These are phyloP conservation scores for Lasioglossum malachurum DNA, from an alignment of 2,888 invertebrate species.

Conservation along the genomic window DNA sequence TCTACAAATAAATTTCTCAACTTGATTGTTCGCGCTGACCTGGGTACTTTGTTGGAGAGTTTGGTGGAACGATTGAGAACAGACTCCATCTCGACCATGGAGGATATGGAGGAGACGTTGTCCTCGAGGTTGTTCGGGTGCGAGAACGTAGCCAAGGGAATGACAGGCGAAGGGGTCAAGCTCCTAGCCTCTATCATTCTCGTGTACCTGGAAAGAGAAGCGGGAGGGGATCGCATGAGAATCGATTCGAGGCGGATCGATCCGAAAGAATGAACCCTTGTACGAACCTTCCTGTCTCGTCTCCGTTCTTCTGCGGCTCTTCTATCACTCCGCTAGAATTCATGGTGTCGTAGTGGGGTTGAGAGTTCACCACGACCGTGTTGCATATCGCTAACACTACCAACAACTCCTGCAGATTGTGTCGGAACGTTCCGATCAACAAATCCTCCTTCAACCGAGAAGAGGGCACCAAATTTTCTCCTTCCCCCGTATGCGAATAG, in stretches of 20 bases:
- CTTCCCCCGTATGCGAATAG: slow-evolving; percentile 92
- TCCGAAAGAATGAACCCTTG: not conserved
- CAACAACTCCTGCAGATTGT: slow-evolving; percentile 94
- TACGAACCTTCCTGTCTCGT: slow-evolving; percentile 84
- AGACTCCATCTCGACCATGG: slow-evolving; percentile 56
- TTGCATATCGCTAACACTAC: slow-evolving; percentile 97
- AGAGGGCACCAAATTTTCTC: slow-evolving; percentile 87
- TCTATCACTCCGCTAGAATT: slow-evolving; percentile 89
- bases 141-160: slow-evolving; percentile 85
- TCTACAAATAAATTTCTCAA: not conserved
- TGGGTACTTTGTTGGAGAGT: slow-evolving; percentile 60
- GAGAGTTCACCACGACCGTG: slow-evolving; percentile 96
- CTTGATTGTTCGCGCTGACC: slow-evolving; percentile 44
- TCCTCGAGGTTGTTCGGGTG: slow-evolving; percentile 46
- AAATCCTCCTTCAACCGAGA: slow-evolving; percentile 86
- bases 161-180: slow-evolving; percentile 88
- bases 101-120: slow-evolving; percentile 59
- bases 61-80: slow-evolving; percentile 49
- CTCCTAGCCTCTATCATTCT: slow-evolving; percentile 92
- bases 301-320: slow-evolving; percentile 81
- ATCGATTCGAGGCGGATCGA: not conserved
- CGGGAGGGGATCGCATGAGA: not conserved
- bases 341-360: slow-evolving; percentile 92
- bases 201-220: slow-evolving; percentile 86
- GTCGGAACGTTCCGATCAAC: slow-evolving; percentile 87